Evolutionary conservation across 2,113 vertebrate species (phyloP), one percentile per base, ranked within the genome.

Genomic region (Psittacara wagleri): DNA sequence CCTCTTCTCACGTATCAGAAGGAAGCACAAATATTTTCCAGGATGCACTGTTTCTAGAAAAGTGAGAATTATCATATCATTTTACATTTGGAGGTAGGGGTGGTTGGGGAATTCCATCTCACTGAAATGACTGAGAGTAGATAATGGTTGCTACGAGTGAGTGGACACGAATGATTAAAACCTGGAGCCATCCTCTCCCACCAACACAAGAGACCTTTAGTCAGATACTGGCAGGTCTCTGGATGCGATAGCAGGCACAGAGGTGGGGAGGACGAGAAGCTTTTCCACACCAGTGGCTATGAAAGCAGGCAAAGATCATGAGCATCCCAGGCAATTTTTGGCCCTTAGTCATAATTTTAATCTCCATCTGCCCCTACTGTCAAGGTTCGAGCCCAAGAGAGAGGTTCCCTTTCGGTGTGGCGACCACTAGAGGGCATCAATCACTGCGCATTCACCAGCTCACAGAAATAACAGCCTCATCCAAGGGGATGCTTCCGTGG

Each of bases 401-500:
- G 68, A 44, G 18, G 41, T 23, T 67, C 13, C 10, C 12, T 61
- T 29, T 59, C 0, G 1, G 1, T n/a, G 46, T 31, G 28, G 44
- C 48, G 24, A 77, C 73, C 86, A 88, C 93, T 72, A 88, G 96
- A 95, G 95, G 92, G 88, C 52, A 88, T 67, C 5, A n/a, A 23
- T 27, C 17, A 7, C 54, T 12, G 68, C 73, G 27, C 15, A 27
- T 41, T 44, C 62, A 15, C 29, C 35, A 24, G 13, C 41, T 82
- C 55, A 49, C 31, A 52, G 57, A 62, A 90, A 66, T 37, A 83
- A 48, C 84, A 91, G 94, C 64, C 77, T 90, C 94, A 89, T 64
- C 82, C 72, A 20, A 62, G 77, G 14, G 0, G 57, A 43, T 18
- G 6, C 11, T 66, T 15, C 49, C 23, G 2, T 7, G 23, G 27